phyloP scores from a whole-genome alignment of 2,888 invertebrate species.

The Drosophila maculinotata region DNA sequence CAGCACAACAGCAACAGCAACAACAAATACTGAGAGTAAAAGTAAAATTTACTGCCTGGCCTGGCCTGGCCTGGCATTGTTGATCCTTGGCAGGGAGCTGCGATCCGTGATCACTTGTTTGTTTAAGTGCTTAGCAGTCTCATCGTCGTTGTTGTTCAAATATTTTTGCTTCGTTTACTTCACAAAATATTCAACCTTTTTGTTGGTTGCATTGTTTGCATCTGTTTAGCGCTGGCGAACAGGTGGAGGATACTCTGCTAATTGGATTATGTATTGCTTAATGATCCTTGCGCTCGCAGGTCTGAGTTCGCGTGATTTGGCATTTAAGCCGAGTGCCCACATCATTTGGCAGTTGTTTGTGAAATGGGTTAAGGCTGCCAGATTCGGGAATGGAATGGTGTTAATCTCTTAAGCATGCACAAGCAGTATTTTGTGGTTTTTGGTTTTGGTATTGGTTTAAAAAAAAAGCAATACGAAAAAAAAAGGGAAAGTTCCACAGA shows the following conservation, averaged over 20 bases:
- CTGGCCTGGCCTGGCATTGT: conserved; percentile 25
- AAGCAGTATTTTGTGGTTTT: conserved; percentile 47
- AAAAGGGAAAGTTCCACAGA: conserved; percentile 50
- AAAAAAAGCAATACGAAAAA: not conserved
- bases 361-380: conserved; percentile 48
- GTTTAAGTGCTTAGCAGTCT: conserved; percentile 75
- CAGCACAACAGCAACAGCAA: conserved; percentile 38
- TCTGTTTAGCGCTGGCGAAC: conserved; percentile 62
- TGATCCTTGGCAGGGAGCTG: conserved; percentile 52
- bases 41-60: conserved; percentile 42
- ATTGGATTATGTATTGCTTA: conserved; percentile 78
- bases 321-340: conserved; percentile 37
- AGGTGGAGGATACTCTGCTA: conserved; percentile 71
- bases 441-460: conserved; percentile 32
- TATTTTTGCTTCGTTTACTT: conserved; percentile 75
- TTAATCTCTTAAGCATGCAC: conserved; percentile 49
- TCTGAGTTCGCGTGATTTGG: conserved; percentile 57
- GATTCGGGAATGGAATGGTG: conserved; percentile 30
- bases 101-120: conserved; percentile 72
- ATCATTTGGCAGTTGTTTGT: conserved; percentile 46
- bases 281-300: conserved; percentile 59
- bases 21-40: conserved; percentile 57
- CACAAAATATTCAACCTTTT: conserved; percentile 71
- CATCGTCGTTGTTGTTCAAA: conserved; percentile 42
- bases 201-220: conserved; percentile 52